Percentiles rank a stretch among this genome's conserved stretches.
Conservation (phyloP, 2,113 vertebrate species). For the Chionodraco myersi region DNA sequence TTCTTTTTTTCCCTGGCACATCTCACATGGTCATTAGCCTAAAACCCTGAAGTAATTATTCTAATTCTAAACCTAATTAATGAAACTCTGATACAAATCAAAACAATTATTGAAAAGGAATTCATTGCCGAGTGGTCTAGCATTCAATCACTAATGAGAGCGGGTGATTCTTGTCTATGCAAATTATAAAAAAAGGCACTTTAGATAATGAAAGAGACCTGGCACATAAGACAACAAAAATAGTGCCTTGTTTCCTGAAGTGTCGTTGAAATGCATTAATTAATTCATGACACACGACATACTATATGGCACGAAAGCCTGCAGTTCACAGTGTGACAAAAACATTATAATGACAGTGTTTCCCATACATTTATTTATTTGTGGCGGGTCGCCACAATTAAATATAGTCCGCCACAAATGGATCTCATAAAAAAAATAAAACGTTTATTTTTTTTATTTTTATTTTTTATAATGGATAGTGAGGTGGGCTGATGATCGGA, state of each 20-base stretch:
- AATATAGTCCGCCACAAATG: too few species aligned
- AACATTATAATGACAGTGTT: background rate
- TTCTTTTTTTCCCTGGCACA: background rate
- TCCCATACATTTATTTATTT: too few species aligned
- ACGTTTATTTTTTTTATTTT: too few species aligned
- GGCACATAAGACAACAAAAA: background rate
- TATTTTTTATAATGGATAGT: too few species aligned
- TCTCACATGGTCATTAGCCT: background rate
- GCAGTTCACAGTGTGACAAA: background rate
- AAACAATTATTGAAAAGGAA: background rate
- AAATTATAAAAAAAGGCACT: background rate
- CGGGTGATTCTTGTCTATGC: background rate
- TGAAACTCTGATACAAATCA: background rate
- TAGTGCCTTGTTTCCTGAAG: background rate
- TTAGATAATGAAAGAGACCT: background rate
- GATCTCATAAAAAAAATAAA: too few species aligned
- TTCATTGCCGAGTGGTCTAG: background rate
- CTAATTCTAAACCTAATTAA: background rate
- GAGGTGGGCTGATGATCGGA: too few species aligned
- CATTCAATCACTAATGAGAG: background rate
- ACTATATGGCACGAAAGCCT: too few species aligned
- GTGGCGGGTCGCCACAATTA: too few species aligned
- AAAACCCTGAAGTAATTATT: background rate
- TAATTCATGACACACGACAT: background rate
- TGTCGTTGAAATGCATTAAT: background rate